These are phyloP conservation scores for Chaetodon trifascialis DNA, from an alignment of 2,113 vertebrate species.

Conservation along the genomic window DNA sequence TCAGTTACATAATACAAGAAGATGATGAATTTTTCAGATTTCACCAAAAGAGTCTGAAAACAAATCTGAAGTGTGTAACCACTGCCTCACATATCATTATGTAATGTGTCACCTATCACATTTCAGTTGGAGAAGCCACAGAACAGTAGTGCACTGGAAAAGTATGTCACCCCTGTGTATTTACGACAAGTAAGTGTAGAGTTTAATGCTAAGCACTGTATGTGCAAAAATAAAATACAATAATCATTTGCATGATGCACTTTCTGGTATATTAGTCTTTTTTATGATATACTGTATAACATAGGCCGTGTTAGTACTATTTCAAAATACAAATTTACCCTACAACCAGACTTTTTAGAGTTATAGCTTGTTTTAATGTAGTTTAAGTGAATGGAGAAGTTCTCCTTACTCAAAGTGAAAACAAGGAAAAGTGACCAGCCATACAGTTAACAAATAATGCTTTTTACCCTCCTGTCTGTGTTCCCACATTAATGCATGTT, in stretches of 20 bases:
- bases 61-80: neutral
- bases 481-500: neutral
- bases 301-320: neutral
- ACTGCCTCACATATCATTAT: conserved; percentile 6
- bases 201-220: neutral
- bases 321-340: neutral
- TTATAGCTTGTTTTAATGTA: neutral
- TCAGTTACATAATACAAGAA: neutral
- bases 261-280: neutral
- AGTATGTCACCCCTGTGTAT: neutral
- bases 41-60: neutral
- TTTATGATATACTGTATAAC: neutral
- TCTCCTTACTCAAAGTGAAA: neutral
- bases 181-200: conserved; percentile 1
- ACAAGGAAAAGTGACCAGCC: neutral
- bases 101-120: conserved; percentile 7
- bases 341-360: neutral
- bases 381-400: neutral
- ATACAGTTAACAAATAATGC: neutral
- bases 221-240: neutral
- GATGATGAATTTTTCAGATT: neutral
- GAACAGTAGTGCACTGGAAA: neutral
- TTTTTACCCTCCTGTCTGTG: neutral
- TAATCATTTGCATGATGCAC: neutral
- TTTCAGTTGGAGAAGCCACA: neutral